Base-by-base conservation (phyloP, 2,797 vertebrate genomes). In the Tolypeutes matacus region DNA sequence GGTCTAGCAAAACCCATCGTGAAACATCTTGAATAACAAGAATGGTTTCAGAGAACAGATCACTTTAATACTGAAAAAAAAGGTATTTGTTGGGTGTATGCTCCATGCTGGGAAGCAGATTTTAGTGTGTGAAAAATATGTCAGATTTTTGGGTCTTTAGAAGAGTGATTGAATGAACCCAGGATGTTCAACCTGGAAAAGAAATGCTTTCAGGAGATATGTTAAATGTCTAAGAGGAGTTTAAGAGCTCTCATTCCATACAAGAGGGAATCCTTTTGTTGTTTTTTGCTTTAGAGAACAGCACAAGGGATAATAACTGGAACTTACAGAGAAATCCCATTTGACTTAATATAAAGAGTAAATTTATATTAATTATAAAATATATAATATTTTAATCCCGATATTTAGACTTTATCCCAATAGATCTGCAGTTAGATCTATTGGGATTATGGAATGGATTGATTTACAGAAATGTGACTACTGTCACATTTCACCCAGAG, bases 131-230 rank as follows among this genome's bases (percentile, higher is more conserved):
- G 70, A 69, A 25, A 81, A 49, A 82, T 46, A 10, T 13, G 3
- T 86, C 60, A 86, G 21, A n/a, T 51, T 86, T 92, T 13, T 72
- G 81, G 58, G 20, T 96, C 39, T 85, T 89, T 89, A 73, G 67
- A 91, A 90, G 70, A 70, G 51, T 29, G 27, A 76, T 49, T 7
- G 72, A 80, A 73, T 56, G 18, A 86, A 86, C 31, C 12, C 29
- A 10, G 25, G 70, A n/a, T 77, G 27, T 89, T 77, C 69, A 65
- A 31, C n/a, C 11, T 46, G 49, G 81, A 86, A 91, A 89, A 60
- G 14, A 89, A 95, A 39, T 77, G 42, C 60, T 76, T 60, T 70
- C n/a, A 10, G 53, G 65, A 87, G 78, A 80, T 21, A 60, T 15
- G 23, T 18, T 89, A 78, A 83, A n/a, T 39, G 34, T 29, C 51